Conservation (phyloP, 2,113 vertebrate species). For the Sapayoa aenigma region DNA sequence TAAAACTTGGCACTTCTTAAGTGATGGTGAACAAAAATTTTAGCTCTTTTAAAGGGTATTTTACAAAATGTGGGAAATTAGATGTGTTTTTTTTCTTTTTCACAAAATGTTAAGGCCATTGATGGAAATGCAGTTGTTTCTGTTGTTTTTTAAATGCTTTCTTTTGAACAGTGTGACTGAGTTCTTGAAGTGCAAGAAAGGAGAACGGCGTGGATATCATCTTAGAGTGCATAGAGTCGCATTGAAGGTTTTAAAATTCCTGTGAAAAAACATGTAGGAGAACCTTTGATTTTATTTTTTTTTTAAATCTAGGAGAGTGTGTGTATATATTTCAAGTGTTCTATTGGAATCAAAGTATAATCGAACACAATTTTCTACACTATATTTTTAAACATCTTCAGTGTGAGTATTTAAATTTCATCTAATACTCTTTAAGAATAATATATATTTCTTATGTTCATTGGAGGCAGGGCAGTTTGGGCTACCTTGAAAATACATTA, state of each 20-base stretch:
- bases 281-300: not conserved
- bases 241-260: not conserved
- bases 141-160: not conserved
- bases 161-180: not conserved
- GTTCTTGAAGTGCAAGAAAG: not conserved
- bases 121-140: not conserved
- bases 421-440: not conserved
- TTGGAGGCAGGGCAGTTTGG: not conserved
- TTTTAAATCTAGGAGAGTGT: rapidly evolving
- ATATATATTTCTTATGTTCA: not conserved
- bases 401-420: not conserved
- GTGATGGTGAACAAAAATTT: not conserved
- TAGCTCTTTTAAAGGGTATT: not conserved
- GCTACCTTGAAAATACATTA: not conserved
- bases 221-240: not conserved
- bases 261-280: not conserved
- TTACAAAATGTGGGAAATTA: not conserved
- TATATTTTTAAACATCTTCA: not conserved
- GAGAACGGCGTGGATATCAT: not conserved
- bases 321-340: not conserved
- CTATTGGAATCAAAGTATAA: not conserved
- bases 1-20: not conserved
- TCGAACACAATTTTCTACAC: not conserved
- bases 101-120: not conserved
- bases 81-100: not conserved